phyloP scores from a whole-genome alignment of 53 echinoderm and acorn worm genomes.

The Temnopleurus reevesii region DNA sequence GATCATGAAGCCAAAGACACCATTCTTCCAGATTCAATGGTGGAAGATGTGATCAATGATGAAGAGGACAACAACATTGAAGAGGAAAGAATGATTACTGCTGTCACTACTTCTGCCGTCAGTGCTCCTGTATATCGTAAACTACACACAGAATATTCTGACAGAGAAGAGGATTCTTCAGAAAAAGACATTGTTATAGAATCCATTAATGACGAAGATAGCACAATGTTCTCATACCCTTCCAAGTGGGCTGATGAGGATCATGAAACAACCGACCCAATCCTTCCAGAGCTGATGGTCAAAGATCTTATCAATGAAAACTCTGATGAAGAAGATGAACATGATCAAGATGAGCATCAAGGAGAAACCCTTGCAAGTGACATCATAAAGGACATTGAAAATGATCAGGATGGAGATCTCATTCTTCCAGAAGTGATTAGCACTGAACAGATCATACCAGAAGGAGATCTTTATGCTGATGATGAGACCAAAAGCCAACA shows the following conservation, averaged over 20 bases:
- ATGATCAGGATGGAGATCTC: not conserved
- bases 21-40: not conserved
- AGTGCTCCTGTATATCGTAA: not conserved
- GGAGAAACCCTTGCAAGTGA: not conserved
- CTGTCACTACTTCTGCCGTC: not conserved
- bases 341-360: not conserved
- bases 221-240: slow-evolving; percentile 10
- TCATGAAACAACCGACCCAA: not conserved
- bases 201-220: not conserved
- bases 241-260: not conserved
- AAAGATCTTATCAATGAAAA: slow-evolving; percentile 16
- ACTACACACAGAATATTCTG: not conserved
- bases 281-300: slow-evolving; percentile 14
- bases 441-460: not conserved
- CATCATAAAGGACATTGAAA: not conserved
- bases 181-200: not conserved
- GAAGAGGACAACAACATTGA: too few species aligned
- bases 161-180: not conserved
- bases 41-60: slow-evolving; percentile 15
- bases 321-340: not conserved
- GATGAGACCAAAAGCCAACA: not conserved
- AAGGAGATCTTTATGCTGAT: not conserved
- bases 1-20: not conserved
- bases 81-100: not conserved
- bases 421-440: not conserved